phyloP scores from a whole-genome alignment of 2,797 vertebrate species.

The Choloepus didactylus region DNA sequence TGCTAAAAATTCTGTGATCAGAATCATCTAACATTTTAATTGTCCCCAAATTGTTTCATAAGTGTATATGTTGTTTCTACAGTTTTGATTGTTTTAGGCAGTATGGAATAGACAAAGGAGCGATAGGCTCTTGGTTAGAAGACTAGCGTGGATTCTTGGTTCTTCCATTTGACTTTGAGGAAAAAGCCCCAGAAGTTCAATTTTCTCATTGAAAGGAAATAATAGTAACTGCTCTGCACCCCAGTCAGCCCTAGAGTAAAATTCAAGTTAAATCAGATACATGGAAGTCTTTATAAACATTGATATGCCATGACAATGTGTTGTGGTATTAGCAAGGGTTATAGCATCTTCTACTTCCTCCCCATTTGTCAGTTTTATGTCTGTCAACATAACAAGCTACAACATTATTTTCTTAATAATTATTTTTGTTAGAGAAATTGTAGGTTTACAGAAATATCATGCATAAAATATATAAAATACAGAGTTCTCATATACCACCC shows the following conservation, averaged over 20 bases:
- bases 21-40: not conserved
- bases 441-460: too few species aligned
- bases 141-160: not conserved
- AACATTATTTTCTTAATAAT: too few species aligned
- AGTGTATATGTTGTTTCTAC: not conserved
- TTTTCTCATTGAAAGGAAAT: constrained; percentile 31
- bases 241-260: constrained; percentile 4
- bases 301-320: not conserved
- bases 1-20: constrained; percentile 7
- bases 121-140: constrained; percentile 18
- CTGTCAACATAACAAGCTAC: not conserved
- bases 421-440: too few species aligned
- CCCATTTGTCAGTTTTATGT: not conserved
- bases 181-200: not conserved
- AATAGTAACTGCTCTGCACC: not conserved
- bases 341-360: not conserved
- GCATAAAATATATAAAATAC: too few species aligned
- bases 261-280: constrained; percentile 48
- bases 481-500: too few species aligned
- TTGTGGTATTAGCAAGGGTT: not conserved
- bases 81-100: not conserved
- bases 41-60: constrained; percentile 20
- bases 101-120: not conserved
- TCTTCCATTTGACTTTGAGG: not conserved
- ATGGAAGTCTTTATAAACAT: constrained; percentile 37